Evolutionary conservation across 2,113 vertebrate species (phyloP).

Genomic region (Orientallactaga bullata): DNA sequence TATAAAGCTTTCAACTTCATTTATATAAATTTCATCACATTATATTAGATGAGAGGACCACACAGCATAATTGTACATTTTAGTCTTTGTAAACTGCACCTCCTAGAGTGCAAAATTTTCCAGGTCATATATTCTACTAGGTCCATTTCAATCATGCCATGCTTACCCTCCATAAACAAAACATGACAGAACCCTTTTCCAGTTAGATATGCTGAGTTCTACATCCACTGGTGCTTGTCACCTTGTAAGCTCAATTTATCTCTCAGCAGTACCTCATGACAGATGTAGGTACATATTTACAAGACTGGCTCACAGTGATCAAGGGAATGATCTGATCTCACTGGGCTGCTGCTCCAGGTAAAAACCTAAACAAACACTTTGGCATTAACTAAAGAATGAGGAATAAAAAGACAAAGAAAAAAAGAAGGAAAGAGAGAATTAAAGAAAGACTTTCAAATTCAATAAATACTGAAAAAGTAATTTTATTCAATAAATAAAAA

Average conservation of each 20-base stretch:
- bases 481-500: too few relatives aligned
- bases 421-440: not conserved
- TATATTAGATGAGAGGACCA: conserved; percentile 26
- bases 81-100: not conserved
- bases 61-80: not conserved
- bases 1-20: conserved; percentile 7
- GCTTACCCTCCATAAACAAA: not conserved
- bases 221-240: not conserved
- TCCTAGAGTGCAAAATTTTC: not conserved
- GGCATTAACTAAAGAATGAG: not conserved
- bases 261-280: not conserved
- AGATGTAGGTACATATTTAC: not conserved
- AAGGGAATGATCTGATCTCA: conserved; percentile 29
- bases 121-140: not conserved
- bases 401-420: not conserved
- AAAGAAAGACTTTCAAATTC: not conserved
- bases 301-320: not conserved
- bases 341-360: not conserved
- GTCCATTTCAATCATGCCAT: not conserved
- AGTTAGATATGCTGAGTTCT: not conserved
- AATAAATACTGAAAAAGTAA: not conserved
- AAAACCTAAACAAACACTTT: not conserved
- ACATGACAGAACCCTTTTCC: not conserved
- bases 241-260: not conserved
- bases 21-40: not conserved